Evolutionary conservation across 2,797 vertebrate genomes (phyloP).

Genomic region (Thamnophis elegans): DNA sequence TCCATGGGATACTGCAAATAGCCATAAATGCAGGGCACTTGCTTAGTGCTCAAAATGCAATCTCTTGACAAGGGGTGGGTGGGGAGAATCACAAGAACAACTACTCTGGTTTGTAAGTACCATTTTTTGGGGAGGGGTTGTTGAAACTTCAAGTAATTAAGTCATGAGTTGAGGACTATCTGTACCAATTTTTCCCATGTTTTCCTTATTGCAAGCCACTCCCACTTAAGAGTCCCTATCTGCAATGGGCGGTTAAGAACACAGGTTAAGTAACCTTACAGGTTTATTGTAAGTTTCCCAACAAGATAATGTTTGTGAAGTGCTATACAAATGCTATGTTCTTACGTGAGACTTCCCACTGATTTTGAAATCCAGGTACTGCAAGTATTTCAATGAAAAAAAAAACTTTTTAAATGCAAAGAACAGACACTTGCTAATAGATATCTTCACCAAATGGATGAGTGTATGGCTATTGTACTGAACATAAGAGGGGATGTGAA

Average conservation of each 20-base stretch:
- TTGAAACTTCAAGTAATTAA: neutral
- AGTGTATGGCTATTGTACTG: neutral
- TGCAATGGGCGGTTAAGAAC: neutral
- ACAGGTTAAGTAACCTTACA: neutral
- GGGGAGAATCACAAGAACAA: neutral
- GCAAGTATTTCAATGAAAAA: neutral
- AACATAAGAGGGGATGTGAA: no score
- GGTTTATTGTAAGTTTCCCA: neutral
- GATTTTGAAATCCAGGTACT: neutral
- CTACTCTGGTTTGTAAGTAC: neutral
- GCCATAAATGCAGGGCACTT: neutral
- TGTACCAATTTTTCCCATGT: neutral
- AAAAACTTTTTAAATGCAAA: neutral
- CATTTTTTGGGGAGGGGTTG: no score
- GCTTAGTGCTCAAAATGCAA: neutral
- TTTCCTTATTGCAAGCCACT: neutral
- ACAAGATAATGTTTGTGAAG: conserved; percentile 2
- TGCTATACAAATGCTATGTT: neutral
- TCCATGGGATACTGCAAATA: neutral
- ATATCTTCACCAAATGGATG: neutral
- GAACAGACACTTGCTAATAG: neutral
- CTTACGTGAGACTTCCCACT: neutral
- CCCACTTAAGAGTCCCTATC: neutral
- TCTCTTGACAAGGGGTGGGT: neutral
- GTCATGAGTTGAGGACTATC: neutral